phyloP scores from a whole-genome alignment of 2,888 invertebrate species.

The Drosophila fungiperda region DNA sequence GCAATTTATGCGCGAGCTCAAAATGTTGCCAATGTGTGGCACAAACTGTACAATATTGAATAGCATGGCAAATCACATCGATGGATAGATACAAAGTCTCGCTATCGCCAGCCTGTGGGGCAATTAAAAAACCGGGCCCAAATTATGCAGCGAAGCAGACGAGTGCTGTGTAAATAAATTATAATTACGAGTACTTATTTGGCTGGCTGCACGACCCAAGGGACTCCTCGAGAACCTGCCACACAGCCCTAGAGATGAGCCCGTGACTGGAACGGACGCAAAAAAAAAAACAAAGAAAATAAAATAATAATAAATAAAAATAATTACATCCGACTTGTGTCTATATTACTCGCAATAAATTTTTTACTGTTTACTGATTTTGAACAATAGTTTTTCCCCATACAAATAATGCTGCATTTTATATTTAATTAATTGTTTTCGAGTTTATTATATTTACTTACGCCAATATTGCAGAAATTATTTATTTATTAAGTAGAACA shows the following conservation, averaged over 20 bases:
- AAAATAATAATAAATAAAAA: neutral
- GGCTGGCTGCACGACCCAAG: slow-evolving; percentile 42
- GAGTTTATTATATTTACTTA: neutral
- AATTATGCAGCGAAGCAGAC: slow-evolving; percentile 56
- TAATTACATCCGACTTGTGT: neutral
- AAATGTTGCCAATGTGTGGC: slow-evolving; percentile 16
- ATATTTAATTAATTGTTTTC: neutral
- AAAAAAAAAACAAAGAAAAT: no score
- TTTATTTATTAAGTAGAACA: neutral
- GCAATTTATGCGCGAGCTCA: slow-evolving; percentile 61
- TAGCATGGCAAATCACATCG: slow-evolving; percentile 34
- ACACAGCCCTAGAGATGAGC: slow-evolving; percentile 6
- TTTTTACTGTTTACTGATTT: neutral
- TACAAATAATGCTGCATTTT: neutral
- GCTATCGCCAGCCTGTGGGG: slow-evolving; percentile 24
- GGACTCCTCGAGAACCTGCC: slow-evolving; percentile 23
- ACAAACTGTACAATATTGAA: slow-evolving; percentile 33
- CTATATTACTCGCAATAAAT: neutral
- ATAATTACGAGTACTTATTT: slow-evolving; percentile 67
- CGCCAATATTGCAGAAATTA: neutral
- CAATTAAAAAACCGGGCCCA: slow-evolving; percentile 66
- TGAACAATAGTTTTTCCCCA: neutral
- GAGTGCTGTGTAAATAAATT: slow-evolving; percentile 71
- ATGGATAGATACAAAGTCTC: slow-evolving; percentile 40
- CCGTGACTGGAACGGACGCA: neutral